These are phyloP conservation scores for Spizaetus ornatus DNA, from an alignment of 2,113 vertebrate species.

Conservation along the genomic window DNA sequence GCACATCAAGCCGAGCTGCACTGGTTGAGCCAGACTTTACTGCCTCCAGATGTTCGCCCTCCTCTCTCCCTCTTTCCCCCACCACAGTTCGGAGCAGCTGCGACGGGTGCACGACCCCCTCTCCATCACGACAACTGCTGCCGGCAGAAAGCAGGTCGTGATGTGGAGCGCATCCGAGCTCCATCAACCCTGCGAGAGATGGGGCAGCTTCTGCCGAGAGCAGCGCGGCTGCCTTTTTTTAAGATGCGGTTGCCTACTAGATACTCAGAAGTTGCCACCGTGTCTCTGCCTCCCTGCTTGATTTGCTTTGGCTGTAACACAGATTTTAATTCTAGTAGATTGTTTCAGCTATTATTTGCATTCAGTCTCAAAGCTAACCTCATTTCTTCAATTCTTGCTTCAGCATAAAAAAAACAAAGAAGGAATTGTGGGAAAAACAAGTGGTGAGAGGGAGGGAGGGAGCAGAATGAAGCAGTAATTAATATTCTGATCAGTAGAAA, in stretches of 20 bases:
- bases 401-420: background rate
- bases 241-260: background rate
- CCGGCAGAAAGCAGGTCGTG: background rate
- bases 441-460: background rate
- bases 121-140: background rate
- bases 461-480: background rate
- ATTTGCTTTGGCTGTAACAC: background rate
- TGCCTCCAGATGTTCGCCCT: background rate
- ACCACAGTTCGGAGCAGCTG: rapidly evolving
- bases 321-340: background rate
- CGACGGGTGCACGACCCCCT: rapidly evolving
- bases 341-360: background rate
- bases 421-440: background rate
- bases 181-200: rapidly evolving
- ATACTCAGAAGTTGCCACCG: rapidly evolving
- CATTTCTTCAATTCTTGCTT: background rate
- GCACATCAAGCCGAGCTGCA: background rate
- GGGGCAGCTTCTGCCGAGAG: background rate
- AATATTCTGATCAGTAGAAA: background rate
- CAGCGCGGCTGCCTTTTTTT: background rate
- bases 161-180: rapidly evolving
- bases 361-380: background rate
- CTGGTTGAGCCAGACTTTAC: background rate
- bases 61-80: background rate
- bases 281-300: background rate